Percentiles rank a stretch among this genome's conserved stretches.
Evolutionary conservation across 2,888 invertebrate genomes (phyloP).

Genomic region (Hypolimnas misippus): DNA sequence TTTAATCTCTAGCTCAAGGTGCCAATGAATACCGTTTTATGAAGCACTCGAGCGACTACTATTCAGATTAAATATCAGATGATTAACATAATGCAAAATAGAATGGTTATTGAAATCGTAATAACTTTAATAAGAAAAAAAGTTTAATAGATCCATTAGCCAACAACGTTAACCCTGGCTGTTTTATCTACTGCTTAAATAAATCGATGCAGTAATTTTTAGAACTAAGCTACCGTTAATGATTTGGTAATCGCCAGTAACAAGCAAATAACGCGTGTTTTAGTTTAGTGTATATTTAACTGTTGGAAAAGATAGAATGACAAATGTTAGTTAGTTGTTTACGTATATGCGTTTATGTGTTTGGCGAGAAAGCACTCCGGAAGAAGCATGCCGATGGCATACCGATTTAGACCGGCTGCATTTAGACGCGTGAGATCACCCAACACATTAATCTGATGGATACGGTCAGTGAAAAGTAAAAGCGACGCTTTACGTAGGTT

Average conservation of each 20-base stretch:
- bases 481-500: conserved; percentile 24
- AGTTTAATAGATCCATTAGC: not conserved
- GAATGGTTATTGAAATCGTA: not conserved
- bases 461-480: conserved; percentile 33
- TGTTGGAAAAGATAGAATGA: conserved; percentile 55
- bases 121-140: not conserved
- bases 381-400: conserved; percentile 66
- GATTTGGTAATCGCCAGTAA: not conserved
- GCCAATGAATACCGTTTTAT: conserved; percentile 15
- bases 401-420: conserved; percentile 76
- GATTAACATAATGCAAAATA: conserved; percentile 3
- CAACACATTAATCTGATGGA: conserved; percentile 56
- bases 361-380: conserved; percentile 75
- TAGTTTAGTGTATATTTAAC: not conserved
- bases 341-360: conserved; percentile 67
- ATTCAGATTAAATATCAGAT: not conserved
- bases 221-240: not conserved
- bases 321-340: conserved; percentile 72
- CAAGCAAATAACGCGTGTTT: not conserved
- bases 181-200: not conserved
- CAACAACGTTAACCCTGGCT: not conserved
- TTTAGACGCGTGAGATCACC: conserved; percentile 77
- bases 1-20: conserved; percentile 40
- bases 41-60: not conserved
- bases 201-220: conserved; percentile 34